phyloP scores from a whole-genome alignment of 2,113 vertebrate species.

The Natator depressus region DNA sequence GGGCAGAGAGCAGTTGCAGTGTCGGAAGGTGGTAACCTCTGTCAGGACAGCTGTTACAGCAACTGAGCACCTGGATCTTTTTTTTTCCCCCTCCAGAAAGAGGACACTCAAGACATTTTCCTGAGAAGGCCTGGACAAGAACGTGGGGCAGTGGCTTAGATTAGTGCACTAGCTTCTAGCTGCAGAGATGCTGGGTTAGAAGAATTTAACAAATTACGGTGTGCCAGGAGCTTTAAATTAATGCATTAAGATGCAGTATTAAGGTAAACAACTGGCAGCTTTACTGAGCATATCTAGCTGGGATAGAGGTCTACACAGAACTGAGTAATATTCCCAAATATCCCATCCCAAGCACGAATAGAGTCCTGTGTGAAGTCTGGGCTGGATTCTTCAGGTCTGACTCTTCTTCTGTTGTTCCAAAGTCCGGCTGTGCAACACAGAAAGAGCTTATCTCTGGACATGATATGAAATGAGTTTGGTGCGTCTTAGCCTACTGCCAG shows the following conservation, averaged over 20 bases:
- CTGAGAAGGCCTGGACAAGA: neutral
- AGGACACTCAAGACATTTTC: fast-evolving
- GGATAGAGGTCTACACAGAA: neutral
- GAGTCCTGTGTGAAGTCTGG: neutral
- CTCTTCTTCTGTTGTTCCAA: neutral
- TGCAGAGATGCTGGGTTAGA: neutral
- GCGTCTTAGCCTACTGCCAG: neutral
- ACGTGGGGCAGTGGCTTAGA: neutral
- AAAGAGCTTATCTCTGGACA: neutral
- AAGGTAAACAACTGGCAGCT: neutral
- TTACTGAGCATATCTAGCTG: neutral
- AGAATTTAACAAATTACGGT: neutral
- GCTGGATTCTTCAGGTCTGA: neutral
- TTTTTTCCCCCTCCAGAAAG: neutral
- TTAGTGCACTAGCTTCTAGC: neutral
- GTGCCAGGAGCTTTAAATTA: neutral
- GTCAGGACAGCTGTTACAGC: neutral
- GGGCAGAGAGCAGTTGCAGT: neutral
- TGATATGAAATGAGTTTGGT: neutral
- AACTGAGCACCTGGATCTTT: neutral
- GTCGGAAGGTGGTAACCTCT: neutral
- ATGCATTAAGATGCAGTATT: neutral
- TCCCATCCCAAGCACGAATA: neutral
- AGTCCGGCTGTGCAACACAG: neutral
- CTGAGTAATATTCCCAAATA: neutral